Percentiles rank a stretch among this genome's conserved stretches.
Conservation (phyloP, 2,113 vertebrate species). For the Cettia cetti region DNA sequence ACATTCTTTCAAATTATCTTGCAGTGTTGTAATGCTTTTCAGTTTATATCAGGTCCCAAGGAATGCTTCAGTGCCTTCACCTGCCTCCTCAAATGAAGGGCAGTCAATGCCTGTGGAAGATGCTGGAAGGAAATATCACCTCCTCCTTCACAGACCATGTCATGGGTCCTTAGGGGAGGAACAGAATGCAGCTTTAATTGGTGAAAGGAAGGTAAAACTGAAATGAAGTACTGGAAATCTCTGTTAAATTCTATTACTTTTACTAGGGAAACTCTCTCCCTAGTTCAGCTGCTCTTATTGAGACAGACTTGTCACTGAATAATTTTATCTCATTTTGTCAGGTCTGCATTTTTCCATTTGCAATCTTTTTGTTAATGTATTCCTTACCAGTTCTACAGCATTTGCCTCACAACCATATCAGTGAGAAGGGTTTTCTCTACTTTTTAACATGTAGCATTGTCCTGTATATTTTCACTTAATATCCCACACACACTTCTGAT, state of each 20-base stretch:
- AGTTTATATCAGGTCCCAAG: neutral
- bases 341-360: neutral
- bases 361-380: neutral
- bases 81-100: neutral
- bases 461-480: neutral
- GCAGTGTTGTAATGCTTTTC: neutral
- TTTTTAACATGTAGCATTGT: neutral
- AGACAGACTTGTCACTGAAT: neutral
- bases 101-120: neutral
- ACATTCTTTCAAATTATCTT: neutral
- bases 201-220: neutral
- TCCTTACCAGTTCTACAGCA: neutral
- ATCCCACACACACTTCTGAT: neutral
- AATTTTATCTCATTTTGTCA: neutral
- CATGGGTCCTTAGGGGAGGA: neutral
- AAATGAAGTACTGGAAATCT: neutral
- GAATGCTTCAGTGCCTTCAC: neutral
- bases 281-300: neutral
- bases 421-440: neutral
- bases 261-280: neutral
- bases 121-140: neutral
- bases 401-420: neutral
- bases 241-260: neutral
- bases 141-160: neutral
- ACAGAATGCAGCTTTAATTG: neutral